Base-by-base conservation (phyloP, 2,888 invertebrate genomes). In the Drosophila emarginata region DNA sequence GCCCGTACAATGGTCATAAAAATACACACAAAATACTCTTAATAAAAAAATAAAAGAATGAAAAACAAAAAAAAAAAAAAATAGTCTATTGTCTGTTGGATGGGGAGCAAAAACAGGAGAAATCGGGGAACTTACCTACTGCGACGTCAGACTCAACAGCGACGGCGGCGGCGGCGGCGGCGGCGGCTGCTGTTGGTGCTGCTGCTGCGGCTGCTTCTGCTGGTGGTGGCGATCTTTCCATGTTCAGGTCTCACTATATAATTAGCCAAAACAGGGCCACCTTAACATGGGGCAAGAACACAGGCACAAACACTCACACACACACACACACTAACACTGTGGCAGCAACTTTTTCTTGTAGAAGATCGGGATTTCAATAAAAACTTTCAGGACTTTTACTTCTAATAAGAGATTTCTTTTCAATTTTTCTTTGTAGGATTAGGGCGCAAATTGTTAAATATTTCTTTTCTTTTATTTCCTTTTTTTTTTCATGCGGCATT, bases 261-360 rank as follows among this genome's bases (percentile, higher is more conserved):
- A 80, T 85, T 88, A 83, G 88, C 86, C 69, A 66, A 71, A 86
- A 81, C 72, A 72, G 85, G 81, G 76, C 79, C 76, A 79, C 72
- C 62, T 68, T 71, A 73, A 76, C 78, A 79, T 78, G 76, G 66
- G 72, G 66, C 50, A 56, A 64, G 53, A 64, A 65, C 36, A 28
- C 58, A 39, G 62, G 40, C 64, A 50, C 68, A 26, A 53, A 28
- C 62, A 45, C 75, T 21, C 68, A 28, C 18, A 21, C 18, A 11
- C 45, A 21, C 45, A 45, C 15, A 45, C 4, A 14, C 45, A 21
- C 45, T 5, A 21, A 21, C 45, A 45, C 45, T 12, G 45, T 21
- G 18, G 45, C 45, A 45, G 4, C 45, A 45, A 11, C 45, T 45
- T 45, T 45, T 21, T 9, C 45, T 45, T 9, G 9, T 59, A 61